Evolutionary conservation across 2,113 vertebrate genomes (phyloP), one percentile per base, ranked within the genome.

Genomic region (Ranitomeya imitator): DNA sequence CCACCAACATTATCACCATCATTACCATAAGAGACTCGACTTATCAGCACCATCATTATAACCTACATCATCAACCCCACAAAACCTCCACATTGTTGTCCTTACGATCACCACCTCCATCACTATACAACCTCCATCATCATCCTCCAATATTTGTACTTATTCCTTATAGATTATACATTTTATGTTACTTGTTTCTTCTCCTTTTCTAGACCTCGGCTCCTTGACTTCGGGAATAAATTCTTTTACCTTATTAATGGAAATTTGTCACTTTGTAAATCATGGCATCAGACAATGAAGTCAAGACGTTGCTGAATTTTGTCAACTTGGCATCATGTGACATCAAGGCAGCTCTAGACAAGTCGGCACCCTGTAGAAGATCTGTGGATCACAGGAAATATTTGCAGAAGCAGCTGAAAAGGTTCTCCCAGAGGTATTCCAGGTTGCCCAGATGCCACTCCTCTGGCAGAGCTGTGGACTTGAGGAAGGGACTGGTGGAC

Each of bases 301-400:
- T 99, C 74, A 99, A 99, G 94, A 99, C 97, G 3, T 92, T 99
- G 14, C 94, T 99, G 85, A 99, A 99, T 93, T 99, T 99, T 4
- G 98, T 99, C 21, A 99, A 99, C 92, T 91, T 99, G 94, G 98
- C 98, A 7, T 99, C 98, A 79, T 99, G 98, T 0, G 98, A 99
- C 92, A 99, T 99, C 93, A 99, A 99, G 92, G 98, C 98, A 0
- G 98, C 98, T 74, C 91, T 99, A 94, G 98, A 99, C 91, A 98
- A 99, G 92, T 99, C 97, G 0, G 98, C 98, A 5, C 98, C 98
- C 9, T 99, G 98, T 93, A 96, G 98, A 88, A 97, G 98, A 88
- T 99, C 98, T 0, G 98, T 99, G 91, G 98, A 99, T 90, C 98
- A 99, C 93, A 95, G 98, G 91, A 99, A 99, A 91, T 99, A 99